phyloP scores from a whole-genome alignment of 1,140 invertebrate species.

The Drosophila trapezifrons region DNA sequence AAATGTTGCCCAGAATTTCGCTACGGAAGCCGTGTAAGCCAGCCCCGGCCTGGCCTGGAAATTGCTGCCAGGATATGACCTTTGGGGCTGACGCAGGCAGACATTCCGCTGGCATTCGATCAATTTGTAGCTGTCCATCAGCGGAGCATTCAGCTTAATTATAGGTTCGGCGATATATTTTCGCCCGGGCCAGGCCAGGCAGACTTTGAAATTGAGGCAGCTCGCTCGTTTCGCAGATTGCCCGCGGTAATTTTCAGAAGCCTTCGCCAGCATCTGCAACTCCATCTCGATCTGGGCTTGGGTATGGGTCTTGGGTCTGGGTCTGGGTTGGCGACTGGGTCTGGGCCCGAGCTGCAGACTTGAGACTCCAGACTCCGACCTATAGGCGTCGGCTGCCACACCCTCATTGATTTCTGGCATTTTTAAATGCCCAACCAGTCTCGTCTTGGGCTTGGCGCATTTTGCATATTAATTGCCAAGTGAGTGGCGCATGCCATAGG shows the following conservation, averaged over 20 bases:
- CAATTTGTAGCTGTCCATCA: conserved; percentile 77
- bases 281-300: conserved; percentile 34
- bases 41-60: conserved; percentile 11
- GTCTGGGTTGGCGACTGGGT: not conserved
- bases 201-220: conserved; percentile 62
- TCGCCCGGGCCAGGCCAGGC: conserved; percentile 37
- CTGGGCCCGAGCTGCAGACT: not conserved
- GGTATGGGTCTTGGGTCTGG: conserved; percentile 1
- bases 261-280: conserved; percentile 68
- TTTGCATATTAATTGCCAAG: conserved; percentile 80
- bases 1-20: conserved; percentile 31
- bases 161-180: conserved; percentile 66
- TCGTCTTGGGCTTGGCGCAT: conserved; percentile 55
- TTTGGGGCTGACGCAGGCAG: conserved; percentile 46
- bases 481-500: conserved; percentile 76
- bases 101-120: conserved; percentile 62
- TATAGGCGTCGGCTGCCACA: conserved; percentile 75
- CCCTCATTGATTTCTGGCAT: conserved; percentile 78
- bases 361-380: conserved; percentile 30
- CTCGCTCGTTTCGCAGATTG: conserved; percentile 67
- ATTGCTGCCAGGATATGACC: conserved; percentile 65
- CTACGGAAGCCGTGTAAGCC: conserved; percentile 74
- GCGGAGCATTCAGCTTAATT: conserved; percentile 76
- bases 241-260: conserved; percentile 80
- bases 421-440: conserved; percentile 43